Evolutionary conservation across 2,888 invertebrate species (phyloP).

Genomic region (Bombylius major): DNA sequence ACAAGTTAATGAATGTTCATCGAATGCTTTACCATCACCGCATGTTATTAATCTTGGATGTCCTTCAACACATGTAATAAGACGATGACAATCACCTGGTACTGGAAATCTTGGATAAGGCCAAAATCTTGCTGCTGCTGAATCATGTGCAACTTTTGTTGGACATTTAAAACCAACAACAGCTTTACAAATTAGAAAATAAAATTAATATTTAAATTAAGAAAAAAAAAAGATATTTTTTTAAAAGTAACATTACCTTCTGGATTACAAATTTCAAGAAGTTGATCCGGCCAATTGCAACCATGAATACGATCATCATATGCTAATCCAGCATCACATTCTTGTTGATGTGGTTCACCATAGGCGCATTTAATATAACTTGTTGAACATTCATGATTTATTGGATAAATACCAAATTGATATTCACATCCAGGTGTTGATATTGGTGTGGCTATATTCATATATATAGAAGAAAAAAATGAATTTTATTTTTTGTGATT

Average conservation of each 20-base stretch:
- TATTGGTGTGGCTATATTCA: slow-evolving; percentile 57
- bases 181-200: slow-evolving; percentile 39
- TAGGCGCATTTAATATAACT: slow-evolving; percentile 76
- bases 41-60: slow-evolving; percentile 78
- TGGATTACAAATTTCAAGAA: slow-evolving; percentile 76
- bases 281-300: slow-evolving; percentile 89
- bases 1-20: slow-evolving; percentile 69
- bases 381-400: slow-evolving; percentile 66
- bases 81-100: slow-evolving; percentile 71
- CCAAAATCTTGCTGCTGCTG: slow-evolving; percentile 78
- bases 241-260: slow-evolving; percentile 49
- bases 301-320: slow-evolving; percentile 79
- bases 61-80: slow-evolving; percentile 85
- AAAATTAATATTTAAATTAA: neutral
- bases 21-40: slow-evolving; percentile 77
- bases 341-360: slow-evolving; percentile 65
- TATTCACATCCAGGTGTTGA: slow-evolving; percentile 75
- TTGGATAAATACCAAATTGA: slow-evolving; percentile 79
- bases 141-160: slow-evolving; percentile 64
- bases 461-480: slow-evolving; percentile 9
- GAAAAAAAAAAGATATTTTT: neutral
- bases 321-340: slow-evolving; percentile 76
- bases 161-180: slow-evolving; percentile 90
- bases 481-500: neutral
- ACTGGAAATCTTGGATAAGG: slow-evolving; percentile 85